Conservation (phyloP, 2,888 invertebrate species). For the Ormyrus pomaceus region DNA sequence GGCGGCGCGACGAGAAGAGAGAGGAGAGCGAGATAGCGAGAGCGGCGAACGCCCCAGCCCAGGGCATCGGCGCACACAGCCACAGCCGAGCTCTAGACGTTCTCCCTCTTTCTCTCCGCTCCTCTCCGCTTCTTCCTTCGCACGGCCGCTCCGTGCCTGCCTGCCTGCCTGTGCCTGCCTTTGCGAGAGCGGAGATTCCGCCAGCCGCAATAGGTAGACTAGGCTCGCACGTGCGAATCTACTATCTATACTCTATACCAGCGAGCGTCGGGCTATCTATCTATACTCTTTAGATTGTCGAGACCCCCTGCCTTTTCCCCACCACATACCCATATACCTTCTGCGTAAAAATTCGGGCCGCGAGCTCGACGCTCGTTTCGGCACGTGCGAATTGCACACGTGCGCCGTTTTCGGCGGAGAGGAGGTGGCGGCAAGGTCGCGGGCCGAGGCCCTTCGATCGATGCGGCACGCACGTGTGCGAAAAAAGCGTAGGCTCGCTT, state of each 20-base stretch:
- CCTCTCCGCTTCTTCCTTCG: background rate
- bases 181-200: constrained; percentile 4
- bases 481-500: too few relatives aligned
- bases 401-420: too few relatives aligned
- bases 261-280: too few relatives aligned
- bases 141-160: background rate
- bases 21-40: background rate
- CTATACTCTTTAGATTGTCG: too few relatives aligned
- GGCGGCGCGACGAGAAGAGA: background rate
- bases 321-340: too few relatives aligned
- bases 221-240: too few relatives aligned
- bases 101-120: background rate
- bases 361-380: too few relatives aligned
- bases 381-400: too few relatives aligned
- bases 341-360: too few relatives aligned
- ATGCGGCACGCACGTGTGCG: background rate
- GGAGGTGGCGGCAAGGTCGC: background rate
- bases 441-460: background rate
- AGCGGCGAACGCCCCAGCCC: background rate
- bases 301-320: too few relatives aligned
- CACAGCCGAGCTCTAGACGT: background rate
- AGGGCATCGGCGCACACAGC: background rate
- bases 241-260: too few relatives aligned
- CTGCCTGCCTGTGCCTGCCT: background rate
- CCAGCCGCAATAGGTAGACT: too few relatives aligned